Evolutionary conservation across 2,888 invertebrate species (phyloP), one percentile per base, ranked within the genome.

Genomic region (Pseudeuparius sepicola): DNA sequence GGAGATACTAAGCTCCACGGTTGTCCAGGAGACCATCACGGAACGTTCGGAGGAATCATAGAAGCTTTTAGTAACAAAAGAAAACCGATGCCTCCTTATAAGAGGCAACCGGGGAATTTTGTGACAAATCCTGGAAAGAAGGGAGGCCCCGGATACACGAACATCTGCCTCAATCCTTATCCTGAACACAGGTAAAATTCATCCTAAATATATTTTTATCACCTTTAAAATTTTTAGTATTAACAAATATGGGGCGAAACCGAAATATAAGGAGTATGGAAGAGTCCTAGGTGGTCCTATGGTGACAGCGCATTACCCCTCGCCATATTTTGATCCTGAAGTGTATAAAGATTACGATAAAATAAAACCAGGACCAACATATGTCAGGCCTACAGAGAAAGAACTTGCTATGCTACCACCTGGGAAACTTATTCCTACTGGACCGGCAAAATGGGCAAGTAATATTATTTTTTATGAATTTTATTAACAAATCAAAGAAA

Each of bases 1-100:
- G 53, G 60, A 4, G 51, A 54, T 3, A 42, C 59, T 1, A 68
- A 71, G 48, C 49, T 52, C 31, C 67, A 67, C 43, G 58, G 67
- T 2, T 60, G 65, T 5, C 66, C 69, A 2, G 71, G 70, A 10
- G 71, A 71, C 48, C 65, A 63, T 50, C 64, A 61, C 41, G 71
- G 71, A 9, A 67, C 68, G 49, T 71, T 56, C 51, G 52, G 46
- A 44, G 56, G 53, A 33, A 56, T 39, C 39, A 53, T 50, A 15
- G 59, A 48, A 46, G 58, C 54, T 41, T 63, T 49, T 37, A 50
- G 56, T 23, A 44, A 41, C 4, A 45, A 43, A 25, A 46, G 36
- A 44, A 41, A 36, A 16, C 43, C 12, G 24, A 38, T 29, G 31
- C 37, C 39, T 38, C 50, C 41, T 23, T 43, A 35, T 28, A 44